Percentiles rank a stretch among this genome's conserved stretches.
These are phyloP conservation scores for Heliangelus exortis DNA, from an alignment of 2,797 vertebrate species.

Conservation along the genomic window DNA sequence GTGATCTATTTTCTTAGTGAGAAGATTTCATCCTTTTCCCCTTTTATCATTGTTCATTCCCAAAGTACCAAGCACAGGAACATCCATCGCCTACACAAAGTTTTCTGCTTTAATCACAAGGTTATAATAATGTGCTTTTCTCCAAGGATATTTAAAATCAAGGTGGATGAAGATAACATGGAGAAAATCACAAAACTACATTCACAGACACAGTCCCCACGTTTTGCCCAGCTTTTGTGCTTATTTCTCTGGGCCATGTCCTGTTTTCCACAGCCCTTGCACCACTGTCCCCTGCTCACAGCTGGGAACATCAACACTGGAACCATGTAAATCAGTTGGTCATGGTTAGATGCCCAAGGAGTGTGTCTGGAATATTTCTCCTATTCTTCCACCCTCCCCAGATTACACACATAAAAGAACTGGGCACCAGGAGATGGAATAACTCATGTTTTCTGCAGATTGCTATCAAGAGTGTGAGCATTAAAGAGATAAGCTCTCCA, in stretches of 20 bases:
- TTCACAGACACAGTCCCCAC: neutral
- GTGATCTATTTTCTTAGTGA: slow-evolving; percentile 30
- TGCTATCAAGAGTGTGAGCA: neutral
- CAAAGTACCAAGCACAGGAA: neutral
- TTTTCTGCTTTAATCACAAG: slow-evolving; percentile 2
- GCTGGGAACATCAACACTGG: accelerated
- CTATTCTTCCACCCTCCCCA: neutral
- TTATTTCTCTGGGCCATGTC: neutral
- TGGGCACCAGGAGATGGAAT: neutral
- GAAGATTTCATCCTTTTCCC: neutral
- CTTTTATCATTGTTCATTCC: neutral
- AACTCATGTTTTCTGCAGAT: neutral
- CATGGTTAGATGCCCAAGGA: neutral
- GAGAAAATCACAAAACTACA: neutral
- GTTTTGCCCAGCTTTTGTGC: neutral
- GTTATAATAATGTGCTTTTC: neutral
- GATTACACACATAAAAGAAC: accelerated
- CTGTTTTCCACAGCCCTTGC: neutral
- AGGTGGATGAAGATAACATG: neutral
- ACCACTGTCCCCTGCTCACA: neutral
- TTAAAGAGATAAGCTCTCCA: neutral
- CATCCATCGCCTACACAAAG: neutral
- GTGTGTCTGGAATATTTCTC: neutral
- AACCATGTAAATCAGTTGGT: neutral
- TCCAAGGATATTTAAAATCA: neutral